These are phyloP conservation scores for Macrochelys suwanniensis DNA, from an alignment of 2,797 vertebrate genomes.

Conservation along the genomic window DNA sequence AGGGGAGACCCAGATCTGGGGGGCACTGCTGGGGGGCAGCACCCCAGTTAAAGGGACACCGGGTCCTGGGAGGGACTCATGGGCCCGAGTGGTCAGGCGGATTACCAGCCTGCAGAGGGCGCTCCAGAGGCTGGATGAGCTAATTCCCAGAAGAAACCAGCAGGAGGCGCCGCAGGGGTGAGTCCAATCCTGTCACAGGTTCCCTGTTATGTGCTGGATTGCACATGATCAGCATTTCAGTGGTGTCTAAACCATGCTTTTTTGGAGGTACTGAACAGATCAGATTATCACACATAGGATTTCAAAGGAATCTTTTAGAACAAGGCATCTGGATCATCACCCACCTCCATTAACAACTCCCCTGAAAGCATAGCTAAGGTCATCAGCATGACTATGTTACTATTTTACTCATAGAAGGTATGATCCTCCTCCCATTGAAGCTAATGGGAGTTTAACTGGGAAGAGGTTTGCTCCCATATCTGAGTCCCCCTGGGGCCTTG, in stretches of 20 bases:
- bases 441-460: not conserved
- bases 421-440: not conserved
- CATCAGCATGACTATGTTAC: not conserved
- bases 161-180: too few species aligned
- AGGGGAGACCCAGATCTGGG: too few species aligned
- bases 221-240: fast-evolving
- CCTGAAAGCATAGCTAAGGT: not conserved
- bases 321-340: not conserved
- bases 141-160: too few species aligned
- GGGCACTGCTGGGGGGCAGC: too few species aligned
- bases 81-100: too few species aligned
- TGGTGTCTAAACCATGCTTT: not conserved
- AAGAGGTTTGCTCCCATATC: not conserved
- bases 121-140: too few species aligned
- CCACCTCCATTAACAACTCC: not conserved
- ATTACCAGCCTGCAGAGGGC: too few species aligned
- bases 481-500: not conserved
- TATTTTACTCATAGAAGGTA: not conserved
- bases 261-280: not conserved
- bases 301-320: not conserved
- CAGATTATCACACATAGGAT: not conserved
- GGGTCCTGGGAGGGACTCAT: too few species aligned
- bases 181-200: too few species aligned
- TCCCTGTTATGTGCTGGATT: not conserved
- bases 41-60: too few species aligned